Evolutionary conservation across 2,888 invertebrate species (phyloP), one percentile per base, ranked within the genome.

Genomic region (Thalpophila matura): DNA sequence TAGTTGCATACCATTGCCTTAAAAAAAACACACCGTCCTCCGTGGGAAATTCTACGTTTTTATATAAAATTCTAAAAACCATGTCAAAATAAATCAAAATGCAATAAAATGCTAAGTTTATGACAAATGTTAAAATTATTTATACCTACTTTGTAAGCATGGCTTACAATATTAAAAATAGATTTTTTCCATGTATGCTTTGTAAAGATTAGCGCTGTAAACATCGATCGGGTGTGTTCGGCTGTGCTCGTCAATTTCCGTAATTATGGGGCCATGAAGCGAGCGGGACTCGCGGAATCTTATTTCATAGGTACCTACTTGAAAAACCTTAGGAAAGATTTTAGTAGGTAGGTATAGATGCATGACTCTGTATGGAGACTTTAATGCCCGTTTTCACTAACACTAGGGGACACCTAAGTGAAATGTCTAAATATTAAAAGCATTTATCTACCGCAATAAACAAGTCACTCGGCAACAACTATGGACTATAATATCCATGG

Each of bases 231-330:
- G 55, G 35, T 35, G 42, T 43, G 56, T 61, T 80, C 79, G 79
- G 75, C n/a, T 3, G 6, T 45, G 59, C 56, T 79, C 79, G 79
- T 56, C 53, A 80, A 77, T 79, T 79, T 79, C 72, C 79, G 79
- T 74, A 66, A 66, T 56, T 59, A 55, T 59, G 38, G 62, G 72
- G 80, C 80, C 29, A 63, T 5, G 14, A 45, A 54, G 12, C 7
- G 1, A 1, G 74, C 74, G 69, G 3, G 0, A n/a, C n/a, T n/a
- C n/a, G n/a, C n/a, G n/a, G n/a, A n/a, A n/a, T n/a, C n/a, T n/a
- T n/a, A n/a, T n/a, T n/a, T n/a, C n/a, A n/a, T n/a, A n/a, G n/a
- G n/a, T n/a, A n/a, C n/a, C n/a, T n/a, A n/a, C n/a, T n/a, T n/a
- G n/a, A n/a, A n/a, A n/a, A n/a, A n/a, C n/a, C n/a, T n/a, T n/a